A percentile compares a stretch with the other conserved stretches of the same genome.
Evolutionary conservation across 1,140 invertebrate genomes (phyloP).

Genomic region (Saccostrea glomerata): DNA sequence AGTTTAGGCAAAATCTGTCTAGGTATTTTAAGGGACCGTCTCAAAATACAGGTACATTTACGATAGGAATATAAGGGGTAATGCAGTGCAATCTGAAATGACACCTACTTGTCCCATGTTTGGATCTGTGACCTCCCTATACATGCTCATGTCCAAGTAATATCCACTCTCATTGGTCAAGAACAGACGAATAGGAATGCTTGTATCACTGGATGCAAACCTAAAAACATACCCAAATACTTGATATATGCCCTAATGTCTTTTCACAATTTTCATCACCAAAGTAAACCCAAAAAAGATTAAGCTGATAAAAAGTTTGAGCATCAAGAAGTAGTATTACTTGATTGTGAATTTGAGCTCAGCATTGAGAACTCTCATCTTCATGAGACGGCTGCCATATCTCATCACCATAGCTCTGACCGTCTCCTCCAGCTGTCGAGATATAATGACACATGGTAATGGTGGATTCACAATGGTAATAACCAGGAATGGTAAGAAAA

Average conservation of each 20-base stretch:
- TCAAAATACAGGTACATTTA: no score
- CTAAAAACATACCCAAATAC: conserved; percentile 54
- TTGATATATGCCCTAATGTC: no score
- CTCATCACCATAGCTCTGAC: conserved; percentile 97
- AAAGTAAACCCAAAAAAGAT: no score
- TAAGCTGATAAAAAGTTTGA: no score
- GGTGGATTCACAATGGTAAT: neutral
- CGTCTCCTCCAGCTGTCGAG: conserved; percentile 92
- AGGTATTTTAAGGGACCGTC: no score
- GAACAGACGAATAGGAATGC: conserved; percentile 92
- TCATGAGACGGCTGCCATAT: conserved; percentile 96
- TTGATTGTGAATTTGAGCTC: conserved; percentile 91
- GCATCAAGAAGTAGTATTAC: conserved; percentile 53
- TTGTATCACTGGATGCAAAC: conserved; percentile 86
- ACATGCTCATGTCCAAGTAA: conserved; percentile 95
- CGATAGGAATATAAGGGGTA: no score
- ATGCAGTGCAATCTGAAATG: neutral
- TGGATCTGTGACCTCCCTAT: conserved; percentile 93
- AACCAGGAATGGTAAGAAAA: no score
- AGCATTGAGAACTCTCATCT: conserved; percentile 92
- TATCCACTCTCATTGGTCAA: conserved; percentile 98
- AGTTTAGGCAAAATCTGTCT: no score
- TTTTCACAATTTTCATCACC: no score
- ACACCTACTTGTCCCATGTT: conserved; percentile 89
- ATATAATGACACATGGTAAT: neutral